Base-by-base conservation (phyloP, 1,140 invertebrate genomes). In the Drosophila arawakana region DNA sequence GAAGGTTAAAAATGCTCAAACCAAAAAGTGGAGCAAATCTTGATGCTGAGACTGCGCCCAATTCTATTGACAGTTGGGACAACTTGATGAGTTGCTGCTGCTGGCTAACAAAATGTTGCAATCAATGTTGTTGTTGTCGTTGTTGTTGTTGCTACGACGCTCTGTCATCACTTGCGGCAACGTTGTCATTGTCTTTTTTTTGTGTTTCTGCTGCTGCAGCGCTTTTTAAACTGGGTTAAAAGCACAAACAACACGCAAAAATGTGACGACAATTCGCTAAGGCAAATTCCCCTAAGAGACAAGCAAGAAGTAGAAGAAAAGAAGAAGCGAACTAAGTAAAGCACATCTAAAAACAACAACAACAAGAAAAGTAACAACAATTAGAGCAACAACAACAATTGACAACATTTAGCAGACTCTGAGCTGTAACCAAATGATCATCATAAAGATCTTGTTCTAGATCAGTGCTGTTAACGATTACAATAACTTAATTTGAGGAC, bases 221-320 rank as follows among this genome's bases (percentile, higher is more conserved):
- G 59, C 49, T 73, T 66, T 66, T 58, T 57, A 63, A 77, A 77
- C 58, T 77, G 71, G 75, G 75, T 77, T 77, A 77, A 77, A 77
- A 77, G 75, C 71, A 77, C 75, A 77, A 55, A 61, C 49, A 61
- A 39, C 55, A 65, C 71, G 75, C 75, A 69, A 69, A 77, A 68
- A 63, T 77, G 71, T 78, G 59, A 74, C 67, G 65, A 78, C 76
- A 78, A 78, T 75, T 77, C 63, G 75, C 70, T 58, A 63, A 67
- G 67, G 70, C 44, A 57, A 61, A 60, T 41, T 55, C 60, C 52
- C 54, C 54, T 37, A 18, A 41, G 35, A 69, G 25, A 30, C 25
- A 30, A 30, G 25, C 25, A 30, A 30, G 25, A 30, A 30, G 25
- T 5, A 5, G 6, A 30, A 30, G 25, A 30, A 30, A 6, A 5